phyloP scores from a whole-genome alignment of 2,888 invertebrate genomes.

The Melinopterus prodromus region DNA sequence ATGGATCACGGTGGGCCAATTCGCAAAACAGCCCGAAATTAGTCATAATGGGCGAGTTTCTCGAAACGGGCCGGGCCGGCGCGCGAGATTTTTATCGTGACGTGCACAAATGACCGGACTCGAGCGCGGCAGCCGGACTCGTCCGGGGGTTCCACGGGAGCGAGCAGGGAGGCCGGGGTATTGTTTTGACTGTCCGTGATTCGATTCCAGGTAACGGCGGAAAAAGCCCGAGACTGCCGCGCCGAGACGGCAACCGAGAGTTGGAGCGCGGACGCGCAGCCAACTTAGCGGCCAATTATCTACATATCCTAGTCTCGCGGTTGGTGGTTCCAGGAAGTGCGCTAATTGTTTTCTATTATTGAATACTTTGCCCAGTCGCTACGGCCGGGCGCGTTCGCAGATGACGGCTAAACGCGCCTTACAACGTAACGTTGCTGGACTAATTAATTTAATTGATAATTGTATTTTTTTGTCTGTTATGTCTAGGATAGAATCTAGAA shows the following conservation, averaged over 20 bases:
- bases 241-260: not conserved
- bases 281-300: not conserved
- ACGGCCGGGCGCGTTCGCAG: not conserved
- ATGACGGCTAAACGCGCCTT: too few species aligned
- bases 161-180: not conserved
- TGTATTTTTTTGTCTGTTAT: too few species aligned
- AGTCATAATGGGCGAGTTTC: conserved; percentile 8
- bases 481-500: too few species aligned
- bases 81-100: conserved; percentile 24
- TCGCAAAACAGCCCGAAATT: not conserved
- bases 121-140: conserved; percentile 34
- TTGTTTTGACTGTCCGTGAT: conserved; percentile 4
- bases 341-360: not conserved
- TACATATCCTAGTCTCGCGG: not conserved
- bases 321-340: not conserved
- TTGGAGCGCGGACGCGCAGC: not conserved
- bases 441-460: too few species aligned
- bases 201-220: not conserved
- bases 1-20: conserved; percentile 16
- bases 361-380: not conserved
- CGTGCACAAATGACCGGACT: conserved; percentile 31
- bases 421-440: too few species aligned
- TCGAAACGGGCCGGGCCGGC: conserved; percentile 12
- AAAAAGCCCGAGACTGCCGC: not conserved
- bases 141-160: not conserved